A percentile compares a stretch with the other conserved stretches of the same genome.
Evolutionary conservation across 2,113 vertebrate species (phyloP).

Genomic region (Sorex fumeus): DNA sequence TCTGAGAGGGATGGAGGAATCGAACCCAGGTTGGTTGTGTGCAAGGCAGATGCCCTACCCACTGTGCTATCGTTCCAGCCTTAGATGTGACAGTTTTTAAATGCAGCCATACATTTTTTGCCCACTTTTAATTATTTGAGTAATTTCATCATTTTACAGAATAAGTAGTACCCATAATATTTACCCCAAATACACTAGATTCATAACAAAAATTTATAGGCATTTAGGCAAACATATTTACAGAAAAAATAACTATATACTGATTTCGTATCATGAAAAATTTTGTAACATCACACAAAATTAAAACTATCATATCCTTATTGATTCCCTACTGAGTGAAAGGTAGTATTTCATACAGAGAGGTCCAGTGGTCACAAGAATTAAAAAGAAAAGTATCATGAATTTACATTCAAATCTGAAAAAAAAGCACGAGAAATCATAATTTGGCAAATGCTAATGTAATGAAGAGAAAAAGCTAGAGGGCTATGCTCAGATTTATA

Average conservation of each 20-base stretch:
- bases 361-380: background rate
- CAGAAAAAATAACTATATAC: slow-evolving; percentile 32
- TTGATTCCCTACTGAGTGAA: background rate
- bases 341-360: background rate
- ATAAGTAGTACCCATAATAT: no score
- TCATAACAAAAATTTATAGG: slow-evolving; percentile 14
- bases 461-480: background rate
- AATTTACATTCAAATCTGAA: slow-evolving; percentile 15
- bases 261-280: background rate
- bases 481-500: background rate
- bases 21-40: no score
- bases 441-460: background rate
- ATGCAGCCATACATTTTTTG: background rate
- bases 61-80: no score
- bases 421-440: slow-evolving; percentile 25
- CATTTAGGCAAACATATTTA: slow-evolving; percentile 53
- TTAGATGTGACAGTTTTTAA: slow-evolving; percentile 61
- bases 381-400: background rate
- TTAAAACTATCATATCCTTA: background rate
- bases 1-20: no score
- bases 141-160: no score
- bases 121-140: slow-evolving; percentile 32
- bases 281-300: slow-evolving; percentile 47
- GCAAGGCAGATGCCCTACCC: no score
- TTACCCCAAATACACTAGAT: background rate